Percentiles rank a stretch among this genome's conserved stretches.
These are phyloP conservation scores for Liposcelis brunnea DNA, from an alignment of 2,888 invertebrate genomes.

Conservation along the genomic window DNA sequence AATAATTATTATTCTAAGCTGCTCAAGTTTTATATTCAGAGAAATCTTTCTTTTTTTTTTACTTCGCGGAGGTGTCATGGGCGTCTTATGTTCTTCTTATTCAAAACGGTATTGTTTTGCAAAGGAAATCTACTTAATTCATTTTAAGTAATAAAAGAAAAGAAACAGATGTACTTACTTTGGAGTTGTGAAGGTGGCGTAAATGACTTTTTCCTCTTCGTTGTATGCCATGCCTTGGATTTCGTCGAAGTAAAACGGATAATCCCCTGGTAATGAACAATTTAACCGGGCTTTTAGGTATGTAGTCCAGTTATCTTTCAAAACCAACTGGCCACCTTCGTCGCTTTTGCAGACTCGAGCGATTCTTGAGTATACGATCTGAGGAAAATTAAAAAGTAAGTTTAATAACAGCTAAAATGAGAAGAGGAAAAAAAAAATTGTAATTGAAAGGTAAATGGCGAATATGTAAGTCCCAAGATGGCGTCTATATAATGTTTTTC, in stretches of 20 bases:
- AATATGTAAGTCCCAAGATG: too few species aligned
- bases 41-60: too few species aligned
- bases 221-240: constrained; percentile 71
- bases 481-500: too few species aligned
- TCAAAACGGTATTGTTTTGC: too few species aligned
- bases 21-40: too few species aligned
- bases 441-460: too few species aligned
- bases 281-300: constrained; percentile 72
- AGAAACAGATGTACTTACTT: too few species aligned
- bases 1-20: too few species aligned
- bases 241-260: constrained; percentile 77
- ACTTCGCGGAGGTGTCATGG: background rate
- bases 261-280: constrained; percentile 68
- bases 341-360: constrained; percentile 86
- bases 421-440: background rate
- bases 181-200: constrained; percentile 72
- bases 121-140: too few species aligned
- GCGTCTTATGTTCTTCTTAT: background rate
- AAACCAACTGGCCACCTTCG: constrained; percentile 52
- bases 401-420: background rate
- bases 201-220: constrained; percentile 56
- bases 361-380: constrained; percentile 77
- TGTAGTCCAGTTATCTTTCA: constrained; percentile 81
- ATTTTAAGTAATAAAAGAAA: too few species aligned
- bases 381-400: constrained; percentile 19